These are phyloP conservation scores for Scaptomyza cyrtandrae DNA, from an alignment of 2,888 invertebrate genomes.

Conservation along the genomic window DNA sequence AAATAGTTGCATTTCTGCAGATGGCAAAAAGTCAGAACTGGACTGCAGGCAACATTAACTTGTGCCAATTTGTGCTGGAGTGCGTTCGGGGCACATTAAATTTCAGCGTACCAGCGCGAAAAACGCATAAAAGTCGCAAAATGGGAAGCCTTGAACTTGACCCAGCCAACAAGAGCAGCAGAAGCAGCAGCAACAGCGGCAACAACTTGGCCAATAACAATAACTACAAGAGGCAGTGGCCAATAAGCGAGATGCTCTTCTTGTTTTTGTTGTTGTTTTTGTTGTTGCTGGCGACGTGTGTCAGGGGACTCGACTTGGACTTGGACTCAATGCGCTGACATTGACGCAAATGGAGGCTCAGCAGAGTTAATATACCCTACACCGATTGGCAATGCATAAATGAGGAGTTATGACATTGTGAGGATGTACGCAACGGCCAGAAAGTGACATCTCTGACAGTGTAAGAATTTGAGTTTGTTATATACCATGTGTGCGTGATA, in stretches of 20 bases:
- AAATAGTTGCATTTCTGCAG: background rate
- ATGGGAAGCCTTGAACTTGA: conserved; percentile 78
- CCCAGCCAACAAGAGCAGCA: conserved; percentile 59
- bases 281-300: conserved; percentile 47
- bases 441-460: too few species aligned
- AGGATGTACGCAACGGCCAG: too few species aligned
- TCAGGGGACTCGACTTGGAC: conserved; percentile 62
- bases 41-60: conserved; percentile 20
- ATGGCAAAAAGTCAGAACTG: background rate
- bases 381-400: background rate
- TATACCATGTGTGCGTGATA: too few species aligned
- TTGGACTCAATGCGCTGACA: conserved; percentile 74
- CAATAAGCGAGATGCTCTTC: conserved; percentile 48
- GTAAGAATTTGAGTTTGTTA: too few species aligned
- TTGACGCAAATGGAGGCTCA: conserved; percentile 64
- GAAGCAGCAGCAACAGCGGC: conserved; percentile 16
- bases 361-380: conserved; percentile 9
- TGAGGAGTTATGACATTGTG: background rate
- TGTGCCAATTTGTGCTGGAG: conserved; percentile 50
- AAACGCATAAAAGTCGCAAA: conserved; percentile 74
- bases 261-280: conserved; percentile 19
- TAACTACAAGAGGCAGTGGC: conserved; percentile 58
- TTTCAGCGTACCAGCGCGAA: conserved; percentile 41
- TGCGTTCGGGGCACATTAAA: conserved; percentile 48
- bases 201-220: conserved; percentile 64